phyloP scores from a whole-genome alignment of 2,113 vertebrate species.

The Paramisgurnus dabryanus region DNA sequence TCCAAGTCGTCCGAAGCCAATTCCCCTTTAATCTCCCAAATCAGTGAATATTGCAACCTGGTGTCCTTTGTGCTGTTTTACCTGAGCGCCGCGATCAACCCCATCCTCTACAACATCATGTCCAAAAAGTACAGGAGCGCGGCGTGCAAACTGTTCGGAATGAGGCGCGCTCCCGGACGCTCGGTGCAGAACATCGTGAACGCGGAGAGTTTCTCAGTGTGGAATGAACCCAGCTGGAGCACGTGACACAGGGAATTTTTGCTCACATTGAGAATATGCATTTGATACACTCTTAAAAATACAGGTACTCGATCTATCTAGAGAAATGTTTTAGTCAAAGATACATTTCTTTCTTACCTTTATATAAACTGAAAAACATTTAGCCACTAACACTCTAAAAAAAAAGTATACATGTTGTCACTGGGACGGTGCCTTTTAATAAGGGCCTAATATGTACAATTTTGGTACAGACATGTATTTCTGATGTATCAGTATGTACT shows the following conservation, averaged over 20 bases:
- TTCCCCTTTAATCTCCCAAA: constrained; percentile 84
- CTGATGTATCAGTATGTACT: too few species aligned
- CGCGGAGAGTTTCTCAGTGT: constrained; percentile 78
- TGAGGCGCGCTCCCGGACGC: constrained; percentile 72
- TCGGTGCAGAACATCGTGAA: constrained; percentile 77
- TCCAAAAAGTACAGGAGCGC: constrained; percentile 91
- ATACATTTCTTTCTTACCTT: too few species aligned
- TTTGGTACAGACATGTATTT: too few species aligned
- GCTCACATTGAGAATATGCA: not conserved
- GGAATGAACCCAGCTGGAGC: constrained; percentile 81
- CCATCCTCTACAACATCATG: constrained; percentile 98
- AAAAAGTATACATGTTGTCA: too few species aligned
- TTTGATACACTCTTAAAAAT: not conserved
- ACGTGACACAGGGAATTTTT: constrained; percentile 67
- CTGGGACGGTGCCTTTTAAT: too few species aligned
- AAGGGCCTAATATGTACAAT: too few species aligned
- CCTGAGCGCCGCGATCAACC: constrained; percentile 95
- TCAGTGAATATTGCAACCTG: constrained; percentile 93
- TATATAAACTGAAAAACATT: too few species aligned
- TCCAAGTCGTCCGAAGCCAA: constrained; percentile 88
- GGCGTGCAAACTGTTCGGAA: constrained; percentile 82
- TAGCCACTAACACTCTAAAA: too few species aligned
- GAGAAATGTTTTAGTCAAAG: too few species aligned
- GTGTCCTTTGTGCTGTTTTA: constrained; percentile 98
- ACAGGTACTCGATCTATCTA: too few species aligned